Evolutionary conservation across 2,113 vertebrate species (phyloP), one percentile per base, ranked within the genome.

Genomic region (Himantopus leucocephalus): DNA sequence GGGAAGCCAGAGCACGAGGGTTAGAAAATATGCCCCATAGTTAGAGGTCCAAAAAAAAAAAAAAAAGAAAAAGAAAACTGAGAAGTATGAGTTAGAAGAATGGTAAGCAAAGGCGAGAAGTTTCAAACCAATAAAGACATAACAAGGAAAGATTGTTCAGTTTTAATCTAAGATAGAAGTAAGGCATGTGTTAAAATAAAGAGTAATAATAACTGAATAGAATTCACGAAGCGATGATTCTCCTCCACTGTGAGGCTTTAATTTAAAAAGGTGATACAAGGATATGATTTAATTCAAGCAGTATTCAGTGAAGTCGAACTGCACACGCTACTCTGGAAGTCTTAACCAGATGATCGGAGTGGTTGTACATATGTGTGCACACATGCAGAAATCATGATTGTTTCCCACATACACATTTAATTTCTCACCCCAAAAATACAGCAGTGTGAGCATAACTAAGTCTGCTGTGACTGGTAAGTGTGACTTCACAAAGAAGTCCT

Each of bases 331-430:
- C 68, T 30, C 32, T 21, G 29, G 37, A 50, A 53, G 43, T 10
- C 67, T 17, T 17, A 34, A 52, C 68, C 56, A 35, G 45, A 27
- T 3, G 47, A 62, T n/a, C 47, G 30, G 12, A 55, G 32, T 0
- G 34, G n/a, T 0, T 24, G 58, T 4, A 12, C 1, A 1, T 6
- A 39, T 6, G 43, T 6, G 22, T 1, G 50, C 23, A 39, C 22
- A 64, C 43, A 19, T 3, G n/a, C 19, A 6, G 26, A 60, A 67
- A 53, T 1, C 53, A 29, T 0, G 5, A 2, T 5, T 1, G 5
- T 20, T 63, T 43, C 60, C 63, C 77, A 10, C 35, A 41, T 1
- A 12, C 0, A 39, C 5, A 3, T 5, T 5, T 19, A 3, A 86
- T 16, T 29, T 32, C 53, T 53, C 9, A 50, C 5, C 15, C 74